phyloP scores from a whole-genome alignment of 2,888 invertebrate genomes.

The Molorchus minor region DNA sequence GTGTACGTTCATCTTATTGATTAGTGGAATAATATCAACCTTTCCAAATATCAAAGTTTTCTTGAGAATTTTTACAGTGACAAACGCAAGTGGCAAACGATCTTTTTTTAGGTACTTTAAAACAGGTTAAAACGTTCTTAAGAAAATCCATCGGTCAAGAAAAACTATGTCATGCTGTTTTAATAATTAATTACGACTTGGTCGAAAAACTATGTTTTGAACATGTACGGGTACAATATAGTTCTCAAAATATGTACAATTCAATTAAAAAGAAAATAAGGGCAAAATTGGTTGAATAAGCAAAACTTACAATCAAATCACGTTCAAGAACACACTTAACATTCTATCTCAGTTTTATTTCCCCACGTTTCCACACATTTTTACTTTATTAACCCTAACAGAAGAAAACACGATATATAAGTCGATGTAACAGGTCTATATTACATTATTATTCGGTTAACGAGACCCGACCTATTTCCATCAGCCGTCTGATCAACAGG shows the following conservation, averaged over 20 bases:
- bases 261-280: background rate
- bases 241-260: background rate
- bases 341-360: background rate
- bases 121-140: no score
- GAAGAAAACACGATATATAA: background rate
- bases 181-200: no score
- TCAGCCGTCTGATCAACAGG: conserved; percentile 4
- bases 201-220: background rate
- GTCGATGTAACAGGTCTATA: background rate
- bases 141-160: no score
- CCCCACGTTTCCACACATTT: background rate
- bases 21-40: no score
- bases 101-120: no score
- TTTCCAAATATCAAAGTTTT: no score
- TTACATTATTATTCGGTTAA: conserved; percentile 9
- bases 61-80: no score
- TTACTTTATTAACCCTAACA: background rate
- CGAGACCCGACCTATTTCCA: conserved; percentile 1
- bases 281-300: background rate
- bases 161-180: no score
- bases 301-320: background rate
- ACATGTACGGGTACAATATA: background rate
- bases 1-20: no score
- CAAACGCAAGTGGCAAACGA: no score
- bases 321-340: background rate